A percentile compares a stretch with the other conserved stretches of the same genome.
Evolutionary conservation across 2,888 invertebrate genomes (phyloP).

Genomic region (Keiferia lycopersicella): DNA sequence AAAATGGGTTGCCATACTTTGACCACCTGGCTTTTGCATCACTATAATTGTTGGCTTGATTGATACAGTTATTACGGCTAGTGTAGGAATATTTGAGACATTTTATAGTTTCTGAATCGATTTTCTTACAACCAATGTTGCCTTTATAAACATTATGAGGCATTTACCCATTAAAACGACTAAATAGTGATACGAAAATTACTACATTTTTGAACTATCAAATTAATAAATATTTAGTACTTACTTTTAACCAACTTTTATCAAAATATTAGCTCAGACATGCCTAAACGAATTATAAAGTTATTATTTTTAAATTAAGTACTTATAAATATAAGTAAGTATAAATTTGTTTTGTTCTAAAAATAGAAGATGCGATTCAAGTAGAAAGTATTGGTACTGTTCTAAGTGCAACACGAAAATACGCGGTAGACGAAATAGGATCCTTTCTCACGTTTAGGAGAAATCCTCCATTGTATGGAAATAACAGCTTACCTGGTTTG

Average conservation of each 20-base stretch:
- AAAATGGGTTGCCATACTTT: conserved; percentile 39
- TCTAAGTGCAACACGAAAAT: conserved; percentile 24
- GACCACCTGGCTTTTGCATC: conserved; percentile 65
- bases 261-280: not conserved
- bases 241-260: not conserved
- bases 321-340: too few relatives aligned
- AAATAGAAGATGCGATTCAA: not conserved
- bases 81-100: conserved; percentile 18
- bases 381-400: conserved; percentile 10
- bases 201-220: not conserved
- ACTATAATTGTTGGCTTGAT: conserved; percentile 60
- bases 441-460: conserved; percentile 44
- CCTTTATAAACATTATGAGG: not conserved
- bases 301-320: too few relatives aligned
- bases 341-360: not conserved
- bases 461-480: conserved; percentile 51
- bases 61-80: conserved; percentile 45
- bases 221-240: too few relatives aligned
- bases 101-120: not conserved
- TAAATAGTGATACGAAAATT: not conserved
- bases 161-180: not conserved
- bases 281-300: too few relatives aligned
- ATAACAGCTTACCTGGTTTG: conserved; percentile 37
- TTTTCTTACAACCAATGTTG: not conserved
- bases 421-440: conserved; percentile 27